phyloP scores from a whole-genome alignment of 2,888 invertebrate genomes.

The Cataglyphis rosenhaueri region DNA sequence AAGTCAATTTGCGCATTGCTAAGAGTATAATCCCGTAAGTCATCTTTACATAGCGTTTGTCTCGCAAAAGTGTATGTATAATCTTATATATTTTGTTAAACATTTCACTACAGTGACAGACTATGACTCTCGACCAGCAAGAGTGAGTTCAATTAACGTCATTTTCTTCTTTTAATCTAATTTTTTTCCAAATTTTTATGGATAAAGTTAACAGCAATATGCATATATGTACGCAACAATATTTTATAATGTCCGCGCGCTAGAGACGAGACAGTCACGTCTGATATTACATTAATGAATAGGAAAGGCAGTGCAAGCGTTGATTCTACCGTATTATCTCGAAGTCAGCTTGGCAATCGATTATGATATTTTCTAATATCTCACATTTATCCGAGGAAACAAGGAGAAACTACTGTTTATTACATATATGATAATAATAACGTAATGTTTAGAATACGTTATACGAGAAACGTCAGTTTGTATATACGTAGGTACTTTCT shows the following conservation, averaged over 20 bases:
- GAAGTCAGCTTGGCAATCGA: conserved; percentile 44
- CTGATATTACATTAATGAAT: conserved; percentile 71
- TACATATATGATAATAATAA: background rate
- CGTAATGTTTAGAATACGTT: background rate
- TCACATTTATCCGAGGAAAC: background rate
- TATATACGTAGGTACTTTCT: background rate
- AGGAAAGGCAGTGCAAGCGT: conserved; percentile 82
- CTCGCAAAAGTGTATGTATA: conserved; percentile 36
- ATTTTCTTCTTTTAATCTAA: conserved; percentile 30
- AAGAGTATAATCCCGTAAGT: conserved; percentile 44
- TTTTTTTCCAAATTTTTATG: conserved; percentile 21
- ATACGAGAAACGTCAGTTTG: background rate
- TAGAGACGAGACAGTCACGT: conserved; percentile 71
- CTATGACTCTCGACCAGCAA: conserved; percentile 81
- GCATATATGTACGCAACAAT: conserved; percentile 63
- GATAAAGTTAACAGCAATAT: conserved; percentile 59
- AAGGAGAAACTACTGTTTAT: background rate
- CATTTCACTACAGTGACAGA: conserved; percentile 57
- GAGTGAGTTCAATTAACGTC: conserved; percentile 69
- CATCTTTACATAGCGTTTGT: conserved; percentile 32
- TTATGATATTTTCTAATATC: background rate
- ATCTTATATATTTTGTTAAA: conserved; percentile 52
- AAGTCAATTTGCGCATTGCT: background rate
- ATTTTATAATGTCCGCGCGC: conserved; percentile 59
- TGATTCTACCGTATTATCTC: conserved; percentile 72